Percentiles rank a stretch among this genome's conserved stretches.
phyloP scores from a whole-genome alignment of 2,797 vertebrate species.

The Mormyrops attenuatus region DNA sequence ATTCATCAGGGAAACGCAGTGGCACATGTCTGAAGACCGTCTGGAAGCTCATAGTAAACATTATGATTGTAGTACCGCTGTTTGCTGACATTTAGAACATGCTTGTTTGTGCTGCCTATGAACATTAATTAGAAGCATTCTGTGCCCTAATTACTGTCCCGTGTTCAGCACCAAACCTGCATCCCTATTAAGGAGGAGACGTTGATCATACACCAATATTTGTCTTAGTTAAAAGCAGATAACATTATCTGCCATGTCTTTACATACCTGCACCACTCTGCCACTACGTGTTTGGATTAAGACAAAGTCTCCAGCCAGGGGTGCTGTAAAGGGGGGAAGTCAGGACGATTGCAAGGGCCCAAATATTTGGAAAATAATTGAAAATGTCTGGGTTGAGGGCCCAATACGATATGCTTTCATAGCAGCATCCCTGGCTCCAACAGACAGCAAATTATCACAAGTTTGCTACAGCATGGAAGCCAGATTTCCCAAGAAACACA shows the following conservation, averaged over 20 bases:
- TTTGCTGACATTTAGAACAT: not conserved
- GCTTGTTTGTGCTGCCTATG: not conserved
- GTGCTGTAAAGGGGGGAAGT: too few species aligned
- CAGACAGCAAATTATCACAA: not conserved
- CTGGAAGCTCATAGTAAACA: not conserved
- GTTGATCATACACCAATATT: not conserved
- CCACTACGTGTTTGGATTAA: not conserved
- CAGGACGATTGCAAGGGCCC: not conserved
- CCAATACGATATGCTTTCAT: not conserved
- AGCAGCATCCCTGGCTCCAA: not conserved
- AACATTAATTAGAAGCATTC: not conserved
- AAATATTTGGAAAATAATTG: not conserved
- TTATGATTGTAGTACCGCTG: not conserved
- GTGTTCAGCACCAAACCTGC: not conserved
- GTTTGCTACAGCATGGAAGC: not conserved
- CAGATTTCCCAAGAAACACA: not conserved
- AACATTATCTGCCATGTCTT: not conserved
- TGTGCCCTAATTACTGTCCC: slow-evolving; percentile 3
- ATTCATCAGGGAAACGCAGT: slow-evolving; percentile 9
- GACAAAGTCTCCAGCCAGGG: not conserved
- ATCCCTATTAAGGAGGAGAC: not conserved
- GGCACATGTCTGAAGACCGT: not conserved
- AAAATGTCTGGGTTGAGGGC: not conserved
- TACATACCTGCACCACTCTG: not conserved
- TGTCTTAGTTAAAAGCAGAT: not conserved